Evolutionary conservation across 1,140 invertebrate genomes (phyloP), one percentile per base, ranked within the genome.

Genomic region (Colletes gigas): DNA sequence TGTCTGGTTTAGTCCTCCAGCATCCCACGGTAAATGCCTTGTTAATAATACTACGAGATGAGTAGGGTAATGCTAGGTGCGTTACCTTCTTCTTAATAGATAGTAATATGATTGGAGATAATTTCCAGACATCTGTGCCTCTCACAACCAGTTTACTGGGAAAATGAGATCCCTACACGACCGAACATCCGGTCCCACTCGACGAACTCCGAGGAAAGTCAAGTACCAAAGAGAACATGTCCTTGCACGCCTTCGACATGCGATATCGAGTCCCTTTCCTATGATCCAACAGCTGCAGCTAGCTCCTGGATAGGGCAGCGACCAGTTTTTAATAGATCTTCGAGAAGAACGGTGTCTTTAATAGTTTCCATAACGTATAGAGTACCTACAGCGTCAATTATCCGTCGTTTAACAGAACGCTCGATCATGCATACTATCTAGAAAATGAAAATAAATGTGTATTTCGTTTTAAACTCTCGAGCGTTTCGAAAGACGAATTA

Each of bases 131-230:
- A 75, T 21, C 21, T 67, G 68, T 74, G 75, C 50, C 71, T 74
- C 63, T 75, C 67, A 67, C 67, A 80, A 80, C 78, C 78, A 80
- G 78, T 80, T 80, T 63, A 39, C 55, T 65, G 70, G 67, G 71
- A 80, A 75, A 71, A 75, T 80, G 71, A 54, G 78, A 80, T 80
- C 78, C n/a, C 60, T 75, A 68, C 63, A 74, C 21, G 30, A 60
- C 30, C 60, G 70, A 50, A 73, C 63, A 21, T 80, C 78, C 78
- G 71, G 62, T 52, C 54, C 60, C 39, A 65, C 60, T 79, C 59
- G 60, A 55, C 75, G 63, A 75, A 75, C 71, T 68, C 71, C 44
- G 47, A 63, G 63, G 62, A 74, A 80, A 75, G 63, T 75, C 71
- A 68, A 79, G 69, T 55, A 72, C 21, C 60, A 59, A 65, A 72